Evolutionary conservation across 2,797 vertebrate species (phyloP).

Genomic region (Anguilla marmorata): DNA sequence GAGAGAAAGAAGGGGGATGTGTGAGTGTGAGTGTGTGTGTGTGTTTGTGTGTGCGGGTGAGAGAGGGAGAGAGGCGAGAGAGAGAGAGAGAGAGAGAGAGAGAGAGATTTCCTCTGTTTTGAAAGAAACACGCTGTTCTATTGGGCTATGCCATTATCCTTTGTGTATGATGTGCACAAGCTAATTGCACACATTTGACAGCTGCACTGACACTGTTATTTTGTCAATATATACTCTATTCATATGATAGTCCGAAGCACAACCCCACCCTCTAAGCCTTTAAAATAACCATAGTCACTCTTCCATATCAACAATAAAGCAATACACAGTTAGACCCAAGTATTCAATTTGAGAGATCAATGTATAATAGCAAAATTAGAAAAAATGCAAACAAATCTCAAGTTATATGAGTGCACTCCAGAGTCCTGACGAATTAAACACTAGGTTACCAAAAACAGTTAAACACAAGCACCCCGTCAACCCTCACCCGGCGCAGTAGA

Average conservation of each 20-base stretch:
- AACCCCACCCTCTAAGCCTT: background rate
- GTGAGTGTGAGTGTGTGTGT: conserved; percentile 27
- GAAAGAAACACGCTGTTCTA: background rate
- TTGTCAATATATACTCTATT: background rate
- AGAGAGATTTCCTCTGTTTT: background rate
- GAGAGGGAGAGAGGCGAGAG: background rate
- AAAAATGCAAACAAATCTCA: conserved; percentile 1
- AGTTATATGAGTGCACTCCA: background rate
- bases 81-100: conserved; percentile 8
- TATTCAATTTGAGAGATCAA: background rate
- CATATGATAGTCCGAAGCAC: background rate
- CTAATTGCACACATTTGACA: background rate
- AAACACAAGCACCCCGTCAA: background rate
- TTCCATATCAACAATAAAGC: background rate
- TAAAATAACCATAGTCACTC: background rate
- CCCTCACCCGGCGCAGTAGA: background rate
- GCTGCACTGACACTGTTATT: background rate
- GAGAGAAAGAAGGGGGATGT: background rate
- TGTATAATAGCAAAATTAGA: background rate
- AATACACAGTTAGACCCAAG: background rate
- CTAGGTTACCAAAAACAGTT: background rate
- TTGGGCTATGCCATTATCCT: background rate
- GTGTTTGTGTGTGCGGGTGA: conserved; percentile 28
- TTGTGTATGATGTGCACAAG: background rate
- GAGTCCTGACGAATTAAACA: conserved; percentile 1